phyloP scores from a whole-genome alignment of 1,140 invertebrate species.

The Sarcophaga bullata region DNA sequence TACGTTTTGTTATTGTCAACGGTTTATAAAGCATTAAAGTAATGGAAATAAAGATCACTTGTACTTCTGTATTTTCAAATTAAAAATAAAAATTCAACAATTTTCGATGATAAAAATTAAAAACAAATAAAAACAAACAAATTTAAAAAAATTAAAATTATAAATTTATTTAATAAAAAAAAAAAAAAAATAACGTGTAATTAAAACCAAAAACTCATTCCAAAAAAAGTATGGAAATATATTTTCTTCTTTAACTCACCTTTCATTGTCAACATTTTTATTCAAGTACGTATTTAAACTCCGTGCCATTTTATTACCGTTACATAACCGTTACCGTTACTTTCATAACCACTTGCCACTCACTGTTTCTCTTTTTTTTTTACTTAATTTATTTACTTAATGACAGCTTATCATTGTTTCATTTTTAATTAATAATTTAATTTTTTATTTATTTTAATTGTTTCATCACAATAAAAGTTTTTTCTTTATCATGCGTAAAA shows the following conservation, averaged over 20 bases:
- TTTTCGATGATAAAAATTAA: neutral
- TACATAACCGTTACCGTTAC: neutral
- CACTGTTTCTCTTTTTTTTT: no score
- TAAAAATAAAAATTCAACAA: no score
- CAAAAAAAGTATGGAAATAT: neutral
- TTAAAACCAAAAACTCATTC: neutral
- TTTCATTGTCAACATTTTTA: conserved; percentile 34
- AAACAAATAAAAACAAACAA: neutral
- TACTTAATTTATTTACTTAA: neutral
- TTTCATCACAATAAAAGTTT: no score
- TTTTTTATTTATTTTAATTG: no score
- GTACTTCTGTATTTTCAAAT: no score
- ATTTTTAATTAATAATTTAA: neutral
- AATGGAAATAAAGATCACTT: no score
- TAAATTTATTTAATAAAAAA: neutral
- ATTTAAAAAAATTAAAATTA: neutral
- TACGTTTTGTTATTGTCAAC: no score
- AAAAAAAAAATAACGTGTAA: neutral
- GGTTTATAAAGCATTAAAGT: no score
- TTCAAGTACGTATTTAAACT: conserved; percentile 26
- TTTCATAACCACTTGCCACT: neutral
- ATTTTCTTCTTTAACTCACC: neutral
- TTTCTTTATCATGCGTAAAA: no score
- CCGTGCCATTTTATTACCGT: neutral
- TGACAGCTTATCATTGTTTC: conserved; percentile 1